These are phyloP conservation scores for Prunella himalayana DNA, from an alignment of 2,113 vertebrate species.

Conservation along the genomic window DNA sequence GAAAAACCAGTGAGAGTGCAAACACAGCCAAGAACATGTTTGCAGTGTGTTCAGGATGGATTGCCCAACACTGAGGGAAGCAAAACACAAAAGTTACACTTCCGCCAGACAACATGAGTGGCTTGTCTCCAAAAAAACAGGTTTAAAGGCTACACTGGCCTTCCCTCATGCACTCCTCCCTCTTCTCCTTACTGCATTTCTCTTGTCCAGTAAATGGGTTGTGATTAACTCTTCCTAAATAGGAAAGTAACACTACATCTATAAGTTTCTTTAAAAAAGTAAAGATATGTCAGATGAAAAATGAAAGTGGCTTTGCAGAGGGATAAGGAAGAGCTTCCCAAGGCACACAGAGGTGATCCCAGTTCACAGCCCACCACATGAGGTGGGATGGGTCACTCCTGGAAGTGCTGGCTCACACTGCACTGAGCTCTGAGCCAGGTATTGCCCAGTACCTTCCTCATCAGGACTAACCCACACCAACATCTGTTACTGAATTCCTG, in stretches of 20 bases:
- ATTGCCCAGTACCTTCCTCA: not conserved
- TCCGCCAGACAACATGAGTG: constrained; percentile 58
- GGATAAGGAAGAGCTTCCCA: not conserved
- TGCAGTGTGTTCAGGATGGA: constrained; percentile 51
- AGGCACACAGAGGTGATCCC: not conserved
- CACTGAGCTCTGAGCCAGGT: not conserved
- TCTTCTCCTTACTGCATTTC: not conserved
- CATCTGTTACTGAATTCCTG: not conserved
- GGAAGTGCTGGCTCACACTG: not conserved
- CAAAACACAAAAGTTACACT: constrained; percentile 65
- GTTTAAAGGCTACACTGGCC: not conserved
- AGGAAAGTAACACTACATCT: not conserved
- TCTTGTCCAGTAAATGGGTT: not conserved
- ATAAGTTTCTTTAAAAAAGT: not conserved
- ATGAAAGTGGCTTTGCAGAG: not conserved
- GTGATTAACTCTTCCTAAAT: not conserved
- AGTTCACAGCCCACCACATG: fast-evolving
- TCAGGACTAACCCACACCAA: not conserved
- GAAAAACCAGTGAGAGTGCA: not conserved
- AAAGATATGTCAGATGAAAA: not conserved
- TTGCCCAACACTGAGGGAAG: constrained; percentile 70
- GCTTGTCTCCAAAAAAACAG: constrained; percentile 37
- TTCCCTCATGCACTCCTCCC: not conserved
- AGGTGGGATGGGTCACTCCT: not conserved
- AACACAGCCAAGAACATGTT: not conserved